These are phyloP conservation scores for Napeogenes inachia DNA, from an alignment of 2,888 invertebrate genomes.

Conservation along the genomic window DNA sequence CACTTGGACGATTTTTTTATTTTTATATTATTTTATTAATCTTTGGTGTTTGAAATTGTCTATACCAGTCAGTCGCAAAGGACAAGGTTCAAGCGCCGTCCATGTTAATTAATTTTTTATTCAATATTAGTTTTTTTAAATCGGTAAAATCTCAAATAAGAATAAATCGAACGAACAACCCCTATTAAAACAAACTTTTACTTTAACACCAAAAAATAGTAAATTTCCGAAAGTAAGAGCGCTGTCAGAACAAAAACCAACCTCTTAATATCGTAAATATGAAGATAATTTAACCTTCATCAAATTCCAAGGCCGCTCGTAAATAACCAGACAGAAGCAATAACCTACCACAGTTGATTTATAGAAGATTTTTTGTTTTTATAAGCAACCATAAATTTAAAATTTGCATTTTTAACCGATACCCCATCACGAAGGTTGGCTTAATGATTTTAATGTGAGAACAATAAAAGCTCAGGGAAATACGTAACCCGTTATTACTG, in stretches of 20 bases:
- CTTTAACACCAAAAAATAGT: too few relatives aligned
- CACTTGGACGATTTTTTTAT: too few relatives aligned
- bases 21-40: too few relatives aligned
- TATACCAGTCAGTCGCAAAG: too few relatives aligned
- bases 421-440: conserved; percentile 20
- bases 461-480: conserved; percentile 19
- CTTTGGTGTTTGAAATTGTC: too few relatives aligned
- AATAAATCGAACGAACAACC: too few relatives aligned
- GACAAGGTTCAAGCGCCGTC: too few relatives aligned
- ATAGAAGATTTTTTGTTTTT: conserved; percentile 17
- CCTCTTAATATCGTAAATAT: neutral
- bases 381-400: conserved; percentile 30
- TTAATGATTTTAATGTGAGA: conserved; percentile 30
- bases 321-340: conserved; percentile 26
- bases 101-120: too few relatives aligned
- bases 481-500: conserved; percentile 26
- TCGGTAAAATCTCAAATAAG: too few relatives aligned
- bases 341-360: conserved; percentile 11
- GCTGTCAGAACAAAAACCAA: conserved; percentile 14
- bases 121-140: too few relatives aligned
- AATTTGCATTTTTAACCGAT: conserved; percentile 32
- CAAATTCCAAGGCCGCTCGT: conserved; percentile 14
- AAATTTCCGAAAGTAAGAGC: too few relatives aligned
- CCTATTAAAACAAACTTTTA: too few relatives aligned
- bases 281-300: neutral